A percentile compares a stretch with the other conserved stretches of the same genome.
phyloP scores from a whole-genome alignment of 35 echinoderm and acorn worm genomes.

The Eucidaris tribuloides region DNA sequence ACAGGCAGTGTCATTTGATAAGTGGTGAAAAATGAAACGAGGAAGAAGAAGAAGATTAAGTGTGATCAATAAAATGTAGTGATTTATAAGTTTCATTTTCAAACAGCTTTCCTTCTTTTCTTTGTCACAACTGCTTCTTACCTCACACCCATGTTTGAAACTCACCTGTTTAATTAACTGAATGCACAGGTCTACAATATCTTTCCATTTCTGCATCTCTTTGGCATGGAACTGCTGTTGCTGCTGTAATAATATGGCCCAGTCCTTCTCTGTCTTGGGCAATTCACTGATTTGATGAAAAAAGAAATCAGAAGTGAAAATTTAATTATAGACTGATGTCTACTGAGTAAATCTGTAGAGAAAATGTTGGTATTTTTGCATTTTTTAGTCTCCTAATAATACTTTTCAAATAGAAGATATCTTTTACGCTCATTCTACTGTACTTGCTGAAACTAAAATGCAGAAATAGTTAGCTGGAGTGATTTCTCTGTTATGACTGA shows the following conservation, averaged over 20 bases:
- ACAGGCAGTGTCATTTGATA: too few species aligned
- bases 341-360: too few species aligned
- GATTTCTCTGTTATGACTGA: too few species aligned
- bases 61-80: neutral
- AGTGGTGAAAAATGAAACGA: neutral
- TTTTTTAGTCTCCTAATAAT: too few species aligned
- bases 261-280: constrained; percentile 36
- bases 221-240: constrained; percentile 41
- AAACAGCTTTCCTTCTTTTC: neutral
- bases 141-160: too few species aligned
- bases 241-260: constrained; percentile 47
- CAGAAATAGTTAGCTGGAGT: too few species aligned
- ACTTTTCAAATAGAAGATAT: too few species aligned
- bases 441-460: too few species aligned
- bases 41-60: neutral
- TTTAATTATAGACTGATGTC: too few species aligned
- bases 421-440: too few species aligned
- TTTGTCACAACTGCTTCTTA: neutral
- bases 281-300: neutral
- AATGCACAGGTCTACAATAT: constrained; percentile 48
- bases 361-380: too few species aligned
- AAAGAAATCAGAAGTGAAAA: neutral
- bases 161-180: constrained; percentile 65
- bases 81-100: neutral
- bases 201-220: constrained; percentile 51